These are phyloP conservation scores for Linnaemya tessellans DNA, from an alignment of 2,888 invertebrate genomes.

Conservation along the genomic window DNA sequence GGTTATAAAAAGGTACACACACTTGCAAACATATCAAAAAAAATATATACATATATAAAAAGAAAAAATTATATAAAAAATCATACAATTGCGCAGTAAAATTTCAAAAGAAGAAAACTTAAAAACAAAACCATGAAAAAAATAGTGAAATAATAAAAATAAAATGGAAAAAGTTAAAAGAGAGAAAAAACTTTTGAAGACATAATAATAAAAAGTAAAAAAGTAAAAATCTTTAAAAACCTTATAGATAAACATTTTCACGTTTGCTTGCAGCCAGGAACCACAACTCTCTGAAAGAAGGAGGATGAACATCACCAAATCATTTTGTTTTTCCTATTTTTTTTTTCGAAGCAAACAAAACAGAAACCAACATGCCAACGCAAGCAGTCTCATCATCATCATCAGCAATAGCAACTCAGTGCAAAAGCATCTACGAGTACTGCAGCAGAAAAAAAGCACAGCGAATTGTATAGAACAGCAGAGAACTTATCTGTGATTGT, in stretches of 20 bases:
- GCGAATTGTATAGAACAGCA: constrained; percentile 42
- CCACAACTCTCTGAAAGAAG: constrained; percentile 47
- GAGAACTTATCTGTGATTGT: constrained; percentile 70
- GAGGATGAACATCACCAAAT: constrained; percentile 55
- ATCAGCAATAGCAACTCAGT: constrained; percentile 22
- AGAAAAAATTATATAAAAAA: constrained; percentile 11
- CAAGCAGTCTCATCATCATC: constrained; percentile 48
- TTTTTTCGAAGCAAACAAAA: constrained; percentile 38
- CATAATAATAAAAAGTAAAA: constrained; percentile 29
- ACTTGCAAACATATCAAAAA: background rate
- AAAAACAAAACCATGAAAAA: constrained; percentile 33
- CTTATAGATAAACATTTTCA: constrained; percentile 68
- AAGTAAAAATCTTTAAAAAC: constrained; percentile 46
- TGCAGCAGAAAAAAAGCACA: constrained; percentile 34
- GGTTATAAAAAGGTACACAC: constrained; percentile 2
- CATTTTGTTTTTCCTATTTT: constrained; percentile 19
- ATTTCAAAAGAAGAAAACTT: constrained; percentile 57
- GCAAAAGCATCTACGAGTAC: constrained; percentile 57
- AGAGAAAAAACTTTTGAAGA: constrained; percentile 48
- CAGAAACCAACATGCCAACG: constrained; percentile 45
- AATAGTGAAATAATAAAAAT: constrained; percentile 51
- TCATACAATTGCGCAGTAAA: constrained; percentile 68
- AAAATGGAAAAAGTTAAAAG: constrained; percentile 38
- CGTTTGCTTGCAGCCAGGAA: constrained; percentile 61
- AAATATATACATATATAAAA: background rate